Evolutionary conservation across 35 echinoderm and acorn worm genomes (phyloP).

Genomic region (Stichopus chloronotus): DNA sequence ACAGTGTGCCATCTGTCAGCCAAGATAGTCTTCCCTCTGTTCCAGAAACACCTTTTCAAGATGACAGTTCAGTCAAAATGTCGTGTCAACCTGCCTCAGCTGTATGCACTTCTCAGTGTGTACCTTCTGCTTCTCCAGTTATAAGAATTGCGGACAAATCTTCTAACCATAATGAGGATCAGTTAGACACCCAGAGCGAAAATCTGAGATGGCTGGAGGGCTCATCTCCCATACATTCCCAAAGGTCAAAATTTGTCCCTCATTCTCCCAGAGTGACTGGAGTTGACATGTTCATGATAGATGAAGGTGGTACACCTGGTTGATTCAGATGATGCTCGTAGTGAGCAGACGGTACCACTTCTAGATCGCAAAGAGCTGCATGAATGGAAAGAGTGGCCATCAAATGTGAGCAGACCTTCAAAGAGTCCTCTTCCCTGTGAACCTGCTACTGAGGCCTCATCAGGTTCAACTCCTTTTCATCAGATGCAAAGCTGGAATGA

Average conservation of each 20-base stretch:
- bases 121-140: not conserved
- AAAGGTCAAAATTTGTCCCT: not conserved
- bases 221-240: not conserved
- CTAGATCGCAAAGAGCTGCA: not conserved
- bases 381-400: not conserved
- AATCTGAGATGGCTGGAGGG: not conserved
- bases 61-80: not conserved
- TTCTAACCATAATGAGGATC: not conserved
- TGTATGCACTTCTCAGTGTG: not conserved
- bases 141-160: not conserved
- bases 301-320: not conserved
- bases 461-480: not conserved
- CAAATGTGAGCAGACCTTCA: not conserved
- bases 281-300: not conserved
- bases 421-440: not conserved
- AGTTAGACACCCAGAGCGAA: not conserved
- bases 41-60: conserved; percentile 15
- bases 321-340: not conserved
- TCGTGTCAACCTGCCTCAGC: not conserved
- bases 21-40: conserved; percentile 1
- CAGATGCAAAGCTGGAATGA: not conserved
- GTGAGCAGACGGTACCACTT: not conserved
- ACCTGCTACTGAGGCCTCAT: not conserved
- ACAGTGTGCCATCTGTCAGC: not conserved
- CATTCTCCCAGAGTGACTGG: not conserved